Conservation (phyloP, 2,797 vertebrate species). For the Trachurus trachurus region DNA sequence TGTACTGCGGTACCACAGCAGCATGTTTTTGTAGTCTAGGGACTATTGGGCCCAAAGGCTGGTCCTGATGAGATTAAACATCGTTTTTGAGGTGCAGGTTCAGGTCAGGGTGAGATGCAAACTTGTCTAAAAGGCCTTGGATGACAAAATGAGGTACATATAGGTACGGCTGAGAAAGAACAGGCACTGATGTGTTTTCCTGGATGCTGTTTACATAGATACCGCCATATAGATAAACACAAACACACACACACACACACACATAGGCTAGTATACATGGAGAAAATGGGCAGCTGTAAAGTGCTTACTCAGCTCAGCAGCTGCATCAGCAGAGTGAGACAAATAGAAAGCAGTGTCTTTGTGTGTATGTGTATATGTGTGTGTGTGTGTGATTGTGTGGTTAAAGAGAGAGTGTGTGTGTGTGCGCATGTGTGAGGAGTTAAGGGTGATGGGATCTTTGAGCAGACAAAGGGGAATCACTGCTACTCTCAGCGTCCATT, state of each 20-base stretch:
- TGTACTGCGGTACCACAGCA: not conserved
- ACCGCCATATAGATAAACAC: constrained; percentile 1
- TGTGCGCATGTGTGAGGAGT: constrained; percentile 64
- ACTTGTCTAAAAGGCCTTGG: constrained; percentile 14
- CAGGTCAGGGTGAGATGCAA: too few relatives aligned
- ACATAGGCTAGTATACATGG: constrained; percentile 9
- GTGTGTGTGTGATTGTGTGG: constrained; percentile 15
- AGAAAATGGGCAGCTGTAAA: constrained; percentile 66
- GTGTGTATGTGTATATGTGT: constrained; percentile 37
- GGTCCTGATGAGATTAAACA: too few relatives aligned
- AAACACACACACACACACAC: too few relatives aligned
- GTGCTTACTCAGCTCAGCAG: constrained; percentile 72
- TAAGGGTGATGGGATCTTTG: constrained; percentile 73
- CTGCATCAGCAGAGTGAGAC: constrained; percentile 73
- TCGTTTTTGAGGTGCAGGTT: too few relatives aligned
- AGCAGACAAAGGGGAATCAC: constrained; percentile 77
- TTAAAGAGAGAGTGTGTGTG: not conserved
- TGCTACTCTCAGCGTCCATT: constrained; percentile 82
- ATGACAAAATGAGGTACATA: constrained; percentile 36
- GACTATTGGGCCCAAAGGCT: too few relatives aligned
- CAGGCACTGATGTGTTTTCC: constrained; percentile 28
- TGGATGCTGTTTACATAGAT: constrained; percentile 29
- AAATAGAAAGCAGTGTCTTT: constrained; percentile 68
- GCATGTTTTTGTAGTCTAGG: not conserved
- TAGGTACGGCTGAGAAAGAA: not conserved